Evolutionary conservation across 2,113 vertebrate genomes (phyloP).

Genomic region (Stegostoma tigrinum): DNA sequence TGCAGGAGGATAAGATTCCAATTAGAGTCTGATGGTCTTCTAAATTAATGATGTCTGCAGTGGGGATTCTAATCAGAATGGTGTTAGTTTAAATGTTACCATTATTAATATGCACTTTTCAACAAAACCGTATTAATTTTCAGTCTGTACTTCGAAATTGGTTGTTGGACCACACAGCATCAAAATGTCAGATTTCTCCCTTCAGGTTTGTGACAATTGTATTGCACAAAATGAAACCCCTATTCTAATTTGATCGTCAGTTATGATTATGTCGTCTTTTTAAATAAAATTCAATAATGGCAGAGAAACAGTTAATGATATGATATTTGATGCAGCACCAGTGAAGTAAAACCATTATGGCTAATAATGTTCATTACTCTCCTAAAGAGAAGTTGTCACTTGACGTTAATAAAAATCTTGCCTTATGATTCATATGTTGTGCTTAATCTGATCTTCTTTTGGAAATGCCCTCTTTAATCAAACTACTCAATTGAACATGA

Average conservation of each 20-base stretch:
- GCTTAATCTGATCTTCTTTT: conserved; percentile 21
- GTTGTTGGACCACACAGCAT: not conserved
- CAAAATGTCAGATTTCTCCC: not conserved
- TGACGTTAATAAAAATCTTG: not conserved
- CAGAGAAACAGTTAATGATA: not conserved
- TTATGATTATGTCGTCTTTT: not conserved
- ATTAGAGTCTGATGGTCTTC: not conserved
- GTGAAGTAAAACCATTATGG: not conserved
- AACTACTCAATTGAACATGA: not conserved
- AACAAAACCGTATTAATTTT: conserved; percentile 2
- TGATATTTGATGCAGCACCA: not conserved
- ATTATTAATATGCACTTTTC: not conserved
- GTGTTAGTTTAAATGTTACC: not conserved
- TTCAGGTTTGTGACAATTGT: not conserved
- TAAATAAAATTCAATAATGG: not conserved
- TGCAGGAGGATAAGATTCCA: not conserved
- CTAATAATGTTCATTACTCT: conserved; percentile 30
- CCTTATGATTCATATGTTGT: not conserved
- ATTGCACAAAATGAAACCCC: too few relatives aligned
- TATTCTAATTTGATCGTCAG: not conserved
- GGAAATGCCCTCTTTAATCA: not conserved
- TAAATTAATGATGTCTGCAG: not conserved
- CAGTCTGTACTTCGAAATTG: not conserved
- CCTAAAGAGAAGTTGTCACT: not conserved
- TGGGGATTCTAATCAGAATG: not conserved